Percentiles rank a stretch among this genome's conserved stretches.
Evolutionary conservation across 2,888 invertebrate genomes (phyloP).

Genomic region (Camponotus fellah): DNA sequence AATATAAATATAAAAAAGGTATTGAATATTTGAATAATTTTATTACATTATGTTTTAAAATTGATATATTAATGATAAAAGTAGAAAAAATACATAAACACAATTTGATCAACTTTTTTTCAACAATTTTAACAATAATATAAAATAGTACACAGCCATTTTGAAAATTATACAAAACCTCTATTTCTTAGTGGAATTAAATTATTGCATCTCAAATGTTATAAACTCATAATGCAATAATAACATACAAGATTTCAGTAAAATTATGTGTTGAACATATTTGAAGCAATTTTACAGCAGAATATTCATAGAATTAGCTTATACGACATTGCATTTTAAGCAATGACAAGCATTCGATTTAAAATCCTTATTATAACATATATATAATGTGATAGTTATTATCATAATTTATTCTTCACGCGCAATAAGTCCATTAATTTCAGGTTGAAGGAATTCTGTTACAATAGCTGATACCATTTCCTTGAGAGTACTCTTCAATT

Average conservation of each 20-base stretch:
- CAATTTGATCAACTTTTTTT: background rate
- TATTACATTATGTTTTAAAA: background rate
- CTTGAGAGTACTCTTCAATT: slow-evolving; percentile 88
- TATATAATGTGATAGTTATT: background rate
- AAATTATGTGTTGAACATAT: background rate
- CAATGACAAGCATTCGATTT: background rate
- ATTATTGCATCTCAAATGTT: background rate
- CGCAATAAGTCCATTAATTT: slow-evolving; percentile 89
- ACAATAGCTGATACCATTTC: slow-evolving; percentile 93
- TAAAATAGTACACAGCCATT: slow-evolving; percentile 48
- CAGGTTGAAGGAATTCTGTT: slow-evolving; percentile 93
- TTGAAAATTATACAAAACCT: background rate
- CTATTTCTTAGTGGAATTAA: slow-evolving; percentile 4
- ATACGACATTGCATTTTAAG: background rate
- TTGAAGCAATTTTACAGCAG: background rate
- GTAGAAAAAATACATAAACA: background rate
- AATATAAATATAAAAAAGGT: background rate
- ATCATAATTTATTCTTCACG: slow-evolving; percentile 74
- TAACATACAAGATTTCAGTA: slow-evolving; percentile 3
- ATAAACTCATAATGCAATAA: slow-evolving; percentile 1
- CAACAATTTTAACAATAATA: slow-evolving; percentile 22
- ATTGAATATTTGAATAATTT: background rate
- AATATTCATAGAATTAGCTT: background rate
- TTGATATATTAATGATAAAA: background rate
- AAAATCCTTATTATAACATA: background rate